Base-by-base conservation (phyloP, 2,113 vertebrate genomes). In the Psittacula cyanocephala region DNA sequence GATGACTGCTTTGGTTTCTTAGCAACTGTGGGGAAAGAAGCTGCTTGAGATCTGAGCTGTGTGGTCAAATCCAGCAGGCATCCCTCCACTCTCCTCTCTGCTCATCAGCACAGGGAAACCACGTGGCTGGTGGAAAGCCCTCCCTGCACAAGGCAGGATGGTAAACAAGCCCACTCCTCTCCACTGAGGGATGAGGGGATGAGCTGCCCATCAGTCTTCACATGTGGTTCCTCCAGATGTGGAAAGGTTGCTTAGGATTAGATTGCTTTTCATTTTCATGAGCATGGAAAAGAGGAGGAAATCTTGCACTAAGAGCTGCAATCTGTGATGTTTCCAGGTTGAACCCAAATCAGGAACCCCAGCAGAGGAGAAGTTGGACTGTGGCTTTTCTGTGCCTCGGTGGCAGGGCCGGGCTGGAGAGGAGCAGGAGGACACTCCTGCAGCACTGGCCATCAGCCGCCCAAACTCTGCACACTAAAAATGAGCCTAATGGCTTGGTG, bases 11-110 rank as follows among this genome's bases (percentile, higher is more conserved):
- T 71, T 85, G 49, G 95, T 97, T 96, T 94, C 96, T 95, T 96
- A 96, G 96, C 96, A 97, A 97, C 93, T 67, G 74, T 75, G 63
- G 33, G 44, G 70, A 91, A 91, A 91, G 72, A 86, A 89, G 41
- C 65, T 93, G 52, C 72, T 76, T 90, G 88, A 81, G 86, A 57
- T 81, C 33, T 77, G 81, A 94, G 92, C 70, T 85, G 62, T 72
- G 74, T 89, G 91, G 83, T 52, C 72, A 93, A 76, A 89, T 49
- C n/a, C 83, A 88, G 63, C 77, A 74, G 67, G 52, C 82, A 86
- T 79, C 71, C 77, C 43, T 52, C 52, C 24, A 60, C 63, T 37
- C 72, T 92, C n/a, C 50, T 67, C 81, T 72, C 78, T 85, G 57
- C 71, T 82, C 47, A 29, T 63, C 69, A 77, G 71, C 81, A 72